Evolutionary conservation across 2,888 invertebrate genomes (phyloP).

Genomic region (Anoplius nigerrimus): DNA sequence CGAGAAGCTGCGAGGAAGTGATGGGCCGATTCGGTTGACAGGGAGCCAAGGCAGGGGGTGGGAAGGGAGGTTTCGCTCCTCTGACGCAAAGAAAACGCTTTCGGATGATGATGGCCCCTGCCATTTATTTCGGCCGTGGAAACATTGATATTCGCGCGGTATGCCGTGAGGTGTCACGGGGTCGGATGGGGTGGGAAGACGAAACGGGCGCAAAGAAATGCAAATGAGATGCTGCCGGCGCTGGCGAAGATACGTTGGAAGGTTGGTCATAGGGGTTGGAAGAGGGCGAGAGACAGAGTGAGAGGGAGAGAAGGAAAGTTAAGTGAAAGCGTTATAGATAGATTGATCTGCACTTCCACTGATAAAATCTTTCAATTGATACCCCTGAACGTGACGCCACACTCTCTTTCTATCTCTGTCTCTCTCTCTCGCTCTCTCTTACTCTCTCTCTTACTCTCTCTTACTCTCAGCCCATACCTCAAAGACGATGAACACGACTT

Average conservation of each 20-base stretch:
- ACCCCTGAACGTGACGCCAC: conserved; percentile 38
- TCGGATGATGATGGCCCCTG: not conserved
- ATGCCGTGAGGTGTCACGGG: conserved; percentile 34
- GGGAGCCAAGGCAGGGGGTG: too few species aligned
- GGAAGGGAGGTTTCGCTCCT: too few species aligned
- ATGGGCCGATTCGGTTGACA: too few species aligned
- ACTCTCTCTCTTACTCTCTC: conserved; percentile 7
- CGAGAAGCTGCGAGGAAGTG: too few species aligned
- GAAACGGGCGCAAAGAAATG: conserved; percentile 54
- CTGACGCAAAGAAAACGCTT: conserved; percentile 2
- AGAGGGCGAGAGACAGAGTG: conserved; percentile 5
- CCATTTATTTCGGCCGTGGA: conserved; percentile 26
- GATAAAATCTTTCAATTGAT: conserved; percentile 46
- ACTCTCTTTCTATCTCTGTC: not conserved
- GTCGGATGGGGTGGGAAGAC: conserved; percentile 36
- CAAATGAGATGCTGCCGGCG: conserved; percentile 48
- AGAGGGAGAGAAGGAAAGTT: conserved; percentile 29
- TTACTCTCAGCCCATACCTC: conserved; percentile 9
- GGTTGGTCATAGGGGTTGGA: conserved; percentile 7
- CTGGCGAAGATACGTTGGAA: conserved; percentile 11
- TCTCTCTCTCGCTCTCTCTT: not conserved
- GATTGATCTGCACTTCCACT: conserved; percentile 45
- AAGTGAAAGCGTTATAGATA: conserved; percentile 51
- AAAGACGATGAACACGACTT: conserved; percentile 13
- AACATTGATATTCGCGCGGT: conserved; percentile 49